Base-by-base conservation (phyloP, 2,888 invertebrate genomes). In the Drosophila prolongata region DNA sequence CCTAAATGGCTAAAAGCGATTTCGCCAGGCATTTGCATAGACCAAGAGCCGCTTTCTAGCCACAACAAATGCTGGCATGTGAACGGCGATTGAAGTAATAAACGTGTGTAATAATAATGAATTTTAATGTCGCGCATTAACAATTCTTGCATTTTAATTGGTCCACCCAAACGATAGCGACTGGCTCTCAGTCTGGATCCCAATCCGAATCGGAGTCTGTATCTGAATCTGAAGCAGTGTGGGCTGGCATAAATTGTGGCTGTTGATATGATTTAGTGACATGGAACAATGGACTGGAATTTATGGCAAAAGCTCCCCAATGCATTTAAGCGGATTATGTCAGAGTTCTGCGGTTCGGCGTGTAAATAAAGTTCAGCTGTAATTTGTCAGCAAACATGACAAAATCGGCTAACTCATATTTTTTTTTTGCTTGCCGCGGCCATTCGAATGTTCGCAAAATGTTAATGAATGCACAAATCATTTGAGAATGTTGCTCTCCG, bases 61-160 rank as follows among this genome's bases (percentile, higher is more conserved):
- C 47, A 42, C 27, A 80, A 59, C 82, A 75, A 81, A 79, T 72
- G 75, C 66, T 75, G 72, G 79, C 78, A 53, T 89, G 82, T 77
- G 62, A 71, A 70, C 46, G 46, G 44, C 46, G 38, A 73, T 89
- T 78, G 79, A 61, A 78, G 84, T 62, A 81, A 85, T 89, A 85
- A 84, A 78, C 88, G 86, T 79, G 73, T 82, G 87, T 89, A 85
- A 85, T 85, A 85, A 89, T 87, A 89, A 85, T 85, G 85, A 87
- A 89, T 86, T 86, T 86, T 86, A 86, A 86, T 86, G 85, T 76
- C 74, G 86, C 86, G 80, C 89, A 88, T 89, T 85, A 89, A 86
- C 89, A 85, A 85, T 85, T 85, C 89, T 82, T 88, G 85, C 89
- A 89, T 89, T 88, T 89, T 86, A 86, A 86, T 89, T 88, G 89